Evolutionary conservation across 2,113 vertebrate genomes (phyloP).

Genomic region (Spea multiplicata): DNA sequence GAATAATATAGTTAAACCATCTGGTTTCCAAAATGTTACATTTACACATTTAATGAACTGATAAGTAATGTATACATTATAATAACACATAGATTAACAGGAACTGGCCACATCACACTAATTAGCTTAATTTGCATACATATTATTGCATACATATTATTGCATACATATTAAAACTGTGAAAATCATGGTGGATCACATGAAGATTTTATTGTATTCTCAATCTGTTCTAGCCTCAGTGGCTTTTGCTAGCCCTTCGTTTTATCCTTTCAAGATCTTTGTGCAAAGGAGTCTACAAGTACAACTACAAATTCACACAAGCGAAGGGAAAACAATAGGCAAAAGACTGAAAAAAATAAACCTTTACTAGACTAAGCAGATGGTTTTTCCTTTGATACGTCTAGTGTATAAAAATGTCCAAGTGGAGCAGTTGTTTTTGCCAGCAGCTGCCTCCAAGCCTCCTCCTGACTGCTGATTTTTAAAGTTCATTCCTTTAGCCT

Average conservation of each 20-base stretch:
- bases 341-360: conserved; percentile 42
- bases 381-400: conserved; percentile 45
- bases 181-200: not conserved
- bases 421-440: conserved; percentile 43
- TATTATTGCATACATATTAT: too few species aligned
- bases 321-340: conserved; percentile 30
- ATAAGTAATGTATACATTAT: not conserved
- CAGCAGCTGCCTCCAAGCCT: conserved; percentile 44
- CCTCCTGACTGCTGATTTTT: conserved; percentile 39
- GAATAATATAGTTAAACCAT: too few species aligned
- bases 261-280: not conserved
- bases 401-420: conserved; percentile 46
- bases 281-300: conserved; percentile 18
- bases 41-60: not conserved
- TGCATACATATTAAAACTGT: not conserved
- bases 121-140: conserved; percentile 7
- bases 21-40: too few species aligned
- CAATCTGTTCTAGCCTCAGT: conserved; percentile 11
- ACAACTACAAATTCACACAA: conserved; percentile 17
- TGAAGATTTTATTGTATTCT: not conserved
- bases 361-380: conserved; percentile 39
- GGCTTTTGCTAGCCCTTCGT: not conserved
- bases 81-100: not conserved
- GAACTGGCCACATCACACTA: not conserved
- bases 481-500: conserved; percentile 35